Conservation (phyloP, 2,113 vertebrate species). For the Bucco capensis region DNA sequence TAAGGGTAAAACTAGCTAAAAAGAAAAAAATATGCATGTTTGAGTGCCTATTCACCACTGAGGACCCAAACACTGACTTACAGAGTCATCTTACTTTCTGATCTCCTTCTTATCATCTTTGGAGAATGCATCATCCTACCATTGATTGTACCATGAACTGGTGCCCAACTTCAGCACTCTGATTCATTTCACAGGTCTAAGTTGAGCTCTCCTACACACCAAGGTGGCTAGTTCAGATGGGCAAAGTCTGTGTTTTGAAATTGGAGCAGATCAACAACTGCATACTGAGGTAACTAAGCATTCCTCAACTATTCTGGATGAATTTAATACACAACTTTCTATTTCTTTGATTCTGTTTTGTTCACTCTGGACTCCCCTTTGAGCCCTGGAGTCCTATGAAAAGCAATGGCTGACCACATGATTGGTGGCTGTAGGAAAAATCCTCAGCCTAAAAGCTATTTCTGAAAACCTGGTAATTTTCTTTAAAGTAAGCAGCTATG, state of each 20-base stretch:
- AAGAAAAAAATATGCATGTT: background rate
- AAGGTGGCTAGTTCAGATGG: background rate
- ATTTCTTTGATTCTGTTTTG: background rate
- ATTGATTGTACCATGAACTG: background rate
- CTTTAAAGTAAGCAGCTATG: background rate
- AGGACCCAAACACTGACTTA: background rate
- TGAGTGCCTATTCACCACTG: background rate
- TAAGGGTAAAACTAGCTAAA: background rate
- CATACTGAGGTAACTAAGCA: background rate
- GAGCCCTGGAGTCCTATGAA: background rate
- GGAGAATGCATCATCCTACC: background rate
- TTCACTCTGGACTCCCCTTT: background rate
- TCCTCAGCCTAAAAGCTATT: background rate
- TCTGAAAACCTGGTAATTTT: background rate
- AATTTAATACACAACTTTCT: background rate
- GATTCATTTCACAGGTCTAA: background rate
- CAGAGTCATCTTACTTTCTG: background rate
- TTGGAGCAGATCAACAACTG: background rate
- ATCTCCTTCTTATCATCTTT: background rate
- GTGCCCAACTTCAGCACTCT: fast-evolving
- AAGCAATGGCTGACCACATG: background rate
- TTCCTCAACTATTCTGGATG: background rate
- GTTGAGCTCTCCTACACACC: background rate
- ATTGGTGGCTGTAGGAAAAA: background rate
- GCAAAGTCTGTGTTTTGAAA: background rate